These are phyloP conservation scores for Salpingus planirostris DNA, from an alignment of 2,888 invertebrate species.

Conservation along the genomic window DNA sequence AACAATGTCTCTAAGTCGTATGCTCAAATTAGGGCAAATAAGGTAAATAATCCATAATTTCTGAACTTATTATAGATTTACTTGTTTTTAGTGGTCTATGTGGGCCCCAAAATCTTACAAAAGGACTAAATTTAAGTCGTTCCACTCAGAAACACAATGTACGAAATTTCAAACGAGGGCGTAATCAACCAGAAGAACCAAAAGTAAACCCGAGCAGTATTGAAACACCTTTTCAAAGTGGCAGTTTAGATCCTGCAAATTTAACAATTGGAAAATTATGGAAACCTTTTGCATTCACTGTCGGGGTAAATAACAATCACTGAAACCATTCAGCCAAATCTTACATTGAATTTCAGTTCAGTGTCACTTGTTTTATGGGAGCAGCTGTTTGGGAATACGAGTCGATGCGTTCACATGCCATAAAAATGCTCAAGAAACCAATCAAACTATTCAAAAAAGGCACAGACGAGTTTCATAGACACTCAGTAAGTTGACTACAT, in stretches of 20 bases:
- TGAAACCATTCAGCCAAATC: background rate
- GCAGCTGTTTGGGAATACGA: slow-evolving; percentile 89
- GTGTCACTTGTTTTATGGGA: slow-evolving; percentile 57
- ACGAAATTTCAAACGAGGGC: slow-evolving; percentile 23
- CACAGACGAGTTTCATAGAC: slow-evolving; percentile 17
- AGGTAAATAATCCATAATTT: too few species aligned
- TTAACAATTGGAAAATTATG: slow-evolving; percentile 43
- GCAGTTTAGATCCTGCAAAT: slow-evolving; percentile 42
- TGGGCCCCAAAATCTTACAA: background rate
- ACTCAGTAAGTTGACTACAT: slow-evolving; percentile 17
- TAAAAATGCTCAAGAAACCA: slow-evolving; percentile 45
- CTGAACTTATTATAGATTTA: background rate
- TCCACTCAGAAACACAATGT: slow-evolving; percentile 5
- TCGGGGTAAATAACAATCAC: slow-evolving; percentile 46
- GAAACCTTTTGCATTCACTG: slow-evolving; percentile 56
- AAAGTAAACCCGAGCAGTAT: slow-evolving; percentile 29
- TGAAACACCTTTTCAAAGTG: slow-evolving; percentile 40
- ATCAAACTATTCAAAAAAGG: slow-evolving; percentile 45
- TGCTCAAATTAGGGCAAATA: slow-evolving; percentile 27
- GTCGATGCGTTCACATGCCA: slow-evolving; percentile 49
- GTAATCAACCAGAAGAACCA: slow-evolving; percentile 15
- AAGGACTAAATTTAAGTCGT: too few species aligned
- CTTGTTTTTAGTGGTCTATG: background rate
- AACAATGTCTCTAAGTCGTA: slow-evolving; percentile 31
- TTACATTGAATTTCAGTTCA: slow-evolving; percentile 30